phyloP scores from a whole-genome alignment of 2,113 vertebrate genomes.

The Mastomys natalensis region DNA sequence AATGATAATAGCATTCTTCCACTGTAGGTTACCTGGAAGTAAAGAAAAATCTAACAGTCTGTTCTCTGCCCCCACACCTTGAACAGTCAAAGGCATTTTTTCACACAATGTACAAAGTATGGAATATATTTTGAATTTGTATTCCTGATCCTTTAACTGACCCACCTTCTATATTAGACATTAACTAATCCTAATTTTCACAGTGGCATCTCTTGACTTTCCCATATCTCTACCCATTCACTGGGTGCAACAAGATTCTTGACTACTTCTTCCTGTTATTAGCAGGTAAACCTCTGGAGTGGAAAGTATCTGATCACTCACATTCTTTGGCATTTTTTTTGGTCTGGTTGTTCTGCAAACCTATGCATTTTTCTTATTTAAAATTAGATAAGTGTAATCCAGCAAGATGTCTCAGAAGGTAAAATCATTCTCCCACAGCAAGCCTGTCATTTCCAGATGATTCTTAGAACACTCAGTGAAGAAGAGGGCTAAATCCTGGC shows the following conservation, averaged over 20 bases:
- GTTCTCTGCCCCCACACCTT: neutral
- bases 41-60: neutral
- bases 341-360: neutral
- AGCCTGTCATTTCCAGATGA: neutral
- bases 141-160: neutral
- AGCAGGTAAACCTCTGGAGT: neutral
- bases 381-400: neutral
- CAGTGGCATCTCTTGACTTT: slow-evolving; percentile 20
- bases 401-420: neutral
- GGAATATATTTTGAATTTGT: slow-evolving; percentile 15
- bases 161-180: neutral
- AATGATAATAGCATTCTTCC: neutral
- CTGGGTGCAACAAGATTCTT: neutral
- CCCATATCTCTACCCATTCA: neutral
- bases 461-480: neutral
- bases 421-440: neutral
- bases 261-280: neutral
- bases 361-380: neutral
- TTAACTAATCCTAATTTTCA: neutral
- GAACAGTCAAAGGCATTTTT: neutral
- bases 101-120: neutral
- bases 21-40: neutral
- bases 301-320: neutral
- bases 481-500: neutral
- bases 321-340: neutral